phyloP scores from a whole-genome alignment of 23 tunicate genomes.

The Botrylloides violaceus region DNA sequence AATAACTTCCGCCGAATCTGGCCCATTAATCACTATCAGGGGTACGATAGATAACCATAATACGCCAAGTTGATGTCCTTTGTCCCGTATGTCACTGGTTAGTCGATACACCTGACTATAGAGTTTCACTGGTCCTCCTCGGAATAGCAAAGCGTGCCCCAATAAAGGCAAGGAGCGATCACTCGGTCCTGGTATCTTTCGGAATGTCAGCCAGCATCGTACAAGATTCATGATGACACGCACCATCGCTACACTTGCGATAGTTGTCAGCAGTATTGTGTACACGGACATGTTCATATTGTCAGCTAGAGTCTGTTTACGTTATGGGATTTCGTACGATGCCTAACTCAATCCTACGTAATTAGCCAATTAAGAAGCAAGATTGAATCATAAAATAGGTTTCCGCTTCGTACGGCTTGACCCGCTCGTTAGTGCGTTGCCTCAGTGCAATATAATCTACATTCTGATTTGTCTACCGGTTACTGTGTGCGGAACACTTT shows the following conservation, averaged over 20 bases:
- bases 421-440: too few species aligned
- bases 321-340: too few species aligned
- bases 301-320: too few species aligned
- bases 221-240: background rate
- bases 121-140: background rate
- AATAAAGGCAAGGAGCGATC: background rate
- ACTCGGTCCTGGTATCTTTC: background rate
- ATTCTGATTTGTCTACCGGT: too few species aligned
- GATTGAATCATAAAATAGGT: too few species aligned
- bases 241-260: background rate
- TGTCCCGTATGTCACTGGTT: background rate
- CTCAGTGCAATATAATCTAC: too few species aligned
- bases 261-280: background rate
- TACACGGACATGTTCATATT: background rate
- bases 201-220: background rate
- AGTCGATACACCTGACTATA: background rate
- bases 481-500: too few species aligned
- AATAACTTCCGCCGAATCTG: slow-evolving; percentile 3
- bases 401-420: too few species aligned
- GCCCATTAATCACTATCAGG: background rate
- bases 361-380: too few species aligned
- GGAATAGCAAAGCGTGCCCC: slow-evolving; percentile 5
- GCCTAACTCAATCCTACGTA: too few species aligned
- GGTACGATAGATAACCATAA: background rate
- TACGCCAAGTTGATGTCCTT: background rate